Percentiles rank a stretch among this genome's conserved stretches.
Conservation (phyloP, 2,113 vertebrate species). For the Crotalus tigris region DNA sequence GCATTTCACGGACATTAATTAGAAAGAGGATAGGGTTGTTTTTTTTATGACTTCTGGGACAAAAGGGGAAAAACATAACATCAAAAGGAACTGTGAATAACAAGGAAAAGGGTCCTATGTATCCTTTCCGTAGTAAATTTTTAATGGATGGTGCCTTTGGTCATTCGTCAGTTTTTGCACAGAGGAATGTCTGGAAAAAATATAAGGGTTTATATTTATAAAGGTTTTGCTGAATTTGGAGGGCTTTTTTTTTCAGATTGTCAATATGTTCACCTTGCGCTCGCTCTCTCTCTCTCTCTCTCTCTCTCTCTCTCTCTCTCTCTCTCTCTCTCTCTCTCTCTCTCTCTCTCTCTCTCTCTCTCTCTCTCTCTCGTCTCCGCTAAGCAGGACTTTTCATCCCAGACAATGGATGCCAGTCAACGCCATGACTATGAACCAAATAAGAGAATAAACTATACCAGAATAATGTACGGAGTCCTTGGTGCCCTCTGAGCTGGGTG, state of each 20-base stretch:
- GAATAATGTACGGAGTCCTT: neutral
- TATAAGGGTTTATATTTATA: too few species aligned
- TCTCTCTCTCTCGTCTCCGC: neutral
- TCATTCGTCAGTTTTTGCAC: neutral
- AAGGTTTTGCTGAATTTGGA: neutral
- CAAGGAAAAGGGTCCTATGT: neutral
- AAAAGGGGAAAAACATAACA: neutral
- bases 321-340: neutral
- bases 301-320: neutral
- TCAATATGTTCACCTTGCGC: neutral
- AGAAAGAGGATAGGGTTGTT: slow-evolving; percentile 52
- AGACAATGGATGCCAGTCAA: neutral
- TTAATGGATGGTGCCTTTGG: neutral
- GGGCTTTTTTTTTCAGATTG: neutral
- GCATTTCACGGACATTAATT: slow-evolving; percentile 68
- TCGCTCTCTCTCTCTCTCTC: neutral
- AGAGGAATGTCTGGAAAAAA: neutral
- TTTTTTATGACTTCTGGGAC: slow-evolving; percentile 41
- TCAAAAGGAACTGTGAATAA: slow-evolving; percentile 40
- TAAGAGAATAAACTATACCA: neutral
- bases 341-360: neutral
- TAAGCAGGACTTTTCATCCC: neutral
- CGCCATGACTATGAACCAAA: neutral
- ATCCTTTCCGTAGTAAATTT: neutral
- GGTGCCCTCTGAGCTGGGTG: too few species aligned